phyloP scores from a whole-genome alignment of 2,888 invertebrate species.

The Drosophila austrosaltans region DNA sequence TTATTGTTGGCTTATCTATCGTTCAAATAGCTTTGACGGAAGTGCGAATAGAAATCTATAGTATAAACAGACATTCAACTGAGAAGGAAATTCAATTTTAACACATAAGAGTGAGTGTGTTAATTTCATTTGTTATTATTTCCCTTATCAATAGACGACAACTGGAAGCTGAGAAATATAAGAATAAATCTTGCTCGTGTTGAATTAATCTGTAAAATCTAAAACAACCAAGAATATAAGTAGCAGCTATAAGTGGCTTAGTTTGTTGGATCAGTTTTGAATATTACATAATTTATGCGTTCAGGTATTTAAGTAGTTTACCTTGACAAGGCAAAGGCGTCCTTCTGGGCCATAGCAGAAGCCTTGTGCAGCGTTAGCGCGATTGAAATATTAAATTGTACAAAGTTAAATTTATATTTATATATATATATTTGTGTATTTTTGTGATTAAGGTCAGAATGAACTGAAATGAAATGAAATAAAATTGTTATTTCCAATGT shows the following conservation, averaged over 20 bases:
- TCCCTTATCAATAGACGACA: background rate
- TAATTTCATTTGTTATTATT: background rate
- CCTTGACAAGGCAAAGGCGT: slow-evolving; percentile 47
- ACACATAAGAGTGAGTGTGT: background rate
- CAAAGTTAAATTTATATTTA: no score
- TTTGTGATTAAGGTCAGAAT: slow-evolving; percentile 48
- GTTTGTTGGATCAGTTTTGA: background rate
- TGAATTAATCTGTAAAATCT: background rate
- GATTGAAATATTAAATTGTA: background rate
- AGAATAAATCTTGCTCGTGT: background rate
- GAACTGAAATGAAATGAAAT: slow-evolving; percentile 27
- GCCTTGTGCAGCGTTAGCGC: slow-evolving; percentile 41
- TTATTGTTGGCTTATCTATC: slow-evolving; percentile 24
- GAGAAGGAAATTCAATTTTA: slow-evolving; percentile 17
- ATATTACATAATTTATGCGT: slow-evolving; percentile 7
- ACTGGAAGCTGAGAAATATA: background rate
- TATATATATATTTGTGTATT: background rate
- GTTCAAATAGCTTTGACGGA: slow-evolving; percentile 20
- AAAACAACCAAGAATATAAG: background rate
- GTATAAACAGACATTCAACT: slow-evolving; percentile 21
- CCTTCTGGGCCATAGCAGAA: slow-evolving; percentile 17
- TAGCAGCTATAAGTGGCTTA: background rate
- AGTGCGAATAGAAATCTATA: slow-evolving; percentile 30
- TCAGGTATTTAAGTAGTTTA: slow-evolving; percentile 53
- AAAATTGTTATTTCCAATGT: slow-evolving; percentile 53